These are phyloP conservation scores for Brachionichthys hirsutus DNA, from an alignment of 2,113 vertebrate species.

Conservation along the genomic window DNA sequence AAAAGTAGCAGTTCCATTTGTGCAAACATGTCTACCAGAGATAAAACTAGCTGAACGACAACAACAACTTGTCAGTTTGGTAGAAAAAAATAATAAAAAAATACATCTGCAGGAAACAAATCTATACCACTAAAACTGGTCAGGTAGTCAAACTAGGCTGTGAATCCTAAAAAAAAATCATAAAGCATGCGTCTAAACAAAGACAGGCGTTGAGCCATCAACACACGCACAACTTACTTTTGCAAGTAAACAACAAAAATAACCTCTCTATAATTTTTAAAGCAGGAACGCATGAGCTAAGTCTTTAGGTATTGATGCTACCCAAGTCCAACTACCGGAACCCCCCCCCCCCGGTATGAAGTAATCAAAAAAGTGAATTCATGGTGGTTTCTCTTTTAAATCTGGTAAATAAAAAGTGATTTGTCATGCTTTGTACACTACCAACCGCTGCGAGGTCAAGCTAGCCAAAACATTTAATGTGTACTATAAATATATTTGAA, in stretches of 20 bases:
- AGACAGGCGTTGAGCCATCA: constrained; percentile 21
- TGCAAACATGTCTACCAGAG: constrained; percentile 70
- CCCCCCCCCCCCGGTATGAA: constrained; percentile 29
- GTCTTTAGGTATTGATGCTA: constrained; percentile 30
- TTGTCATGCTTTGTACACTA: constrained; percentile 64
- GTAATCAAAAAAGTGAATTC: constrained; percentile 40
- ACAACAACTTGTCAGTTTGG: constrained; percentile 57
- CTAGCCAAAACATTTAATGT: constrained; percentile 6
- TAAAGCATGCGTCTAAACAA: constrained; percentile 36
- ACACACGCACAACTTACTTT: constrained; percentile 22
- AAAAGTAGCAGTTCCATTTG: constrained; percentile 67
- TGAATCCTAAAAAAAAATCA: constrained; percentile 39
- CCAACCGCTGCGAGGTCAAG: constrained; percentile 23
- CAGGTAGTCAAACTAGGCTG: constrained; percentile 66
- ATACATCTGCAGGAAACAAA: constrained; percentile 35
- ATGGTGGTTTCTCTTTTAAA: constrained; percentile 4
- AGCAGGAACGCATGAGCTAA: constrained; percentile 52
- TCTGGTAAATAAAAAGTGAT: constrained; percentile 57
- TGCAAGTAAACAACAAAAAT: constrained; percentile 38
- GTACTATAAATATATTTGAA: constrained; percentile 50
- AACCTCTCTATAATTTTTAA: constrained; percentile 25
- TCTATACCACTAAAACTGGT: constrained; percentile 67
- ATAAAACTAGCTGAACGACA: constrained; percentile 51
- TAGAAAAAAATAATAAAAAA: constrained; percentile 31
- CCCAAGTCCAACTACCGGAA: constrained; percentile 30